phyloP scores from a whole-genome alignment of 2,113 vertebrate species.

The Boulengeromyrus knoepffleri region DNA sequence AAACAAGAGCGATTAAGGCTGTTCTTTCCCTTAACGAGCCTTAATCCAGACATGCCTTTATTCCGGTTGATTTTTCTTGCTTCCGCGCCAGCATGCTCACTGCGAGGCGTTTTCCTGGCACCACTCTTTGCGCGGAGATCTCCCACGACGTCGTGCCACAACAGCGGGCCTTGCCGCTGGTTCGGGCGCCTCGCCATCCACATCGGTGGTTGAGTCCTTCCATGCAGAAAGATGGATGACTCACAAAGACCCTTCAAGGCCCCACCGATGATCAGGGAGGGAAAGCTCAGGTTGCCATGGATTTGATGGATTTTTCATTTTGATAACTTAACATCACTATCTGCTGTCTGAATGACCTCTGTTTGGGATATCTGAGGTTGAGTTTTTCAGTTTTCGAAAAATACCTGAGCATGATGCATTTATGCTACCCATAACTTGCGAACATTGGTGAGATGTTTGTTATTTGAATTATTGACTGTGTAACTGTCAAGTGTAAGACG shows the following conservation, averaged over 20 bases:
- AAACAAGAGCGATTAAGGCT: constrained; percentile 57
- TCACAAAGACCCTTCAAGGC: neutral
- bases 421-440: neutral
- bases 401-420: neutral
- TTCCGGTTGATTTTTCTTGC: constrained; percentile 54
- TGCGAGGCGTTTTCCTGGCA: constrained; percentile 40
- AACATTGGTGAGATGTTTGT: neutral
- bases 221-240: neutral
- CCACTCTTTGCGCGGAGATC: constrained; percentile 35
- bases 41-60: constrained; percentile 66
- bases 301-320: neutral
- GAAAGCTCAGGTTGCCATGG: neutral
- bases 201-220: neutral
- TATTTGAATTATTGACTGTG: neutral
- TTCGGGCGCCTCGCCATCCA: neutral
- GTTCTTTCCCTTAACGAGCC: constrained; percentile 56
- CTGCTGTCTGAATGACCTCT: neutral
- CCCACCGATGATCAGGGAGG: neutral
- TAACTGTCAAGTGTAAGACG: neutral
- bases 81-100: constrained; percentile 42
- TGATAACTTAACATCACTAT: neutral
- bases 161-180: constrained; percentile 34
- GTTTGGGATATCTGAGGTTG: neutral
- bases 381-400: neutral
- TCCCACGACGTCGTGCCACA: constrained; percentile 20